Percentiles rank a stretch among this genome's conserved stretches.
Conservation (phyloP, 2,888 invertebrate genomes). For the Petrolisthes cinctipes region DNA sequence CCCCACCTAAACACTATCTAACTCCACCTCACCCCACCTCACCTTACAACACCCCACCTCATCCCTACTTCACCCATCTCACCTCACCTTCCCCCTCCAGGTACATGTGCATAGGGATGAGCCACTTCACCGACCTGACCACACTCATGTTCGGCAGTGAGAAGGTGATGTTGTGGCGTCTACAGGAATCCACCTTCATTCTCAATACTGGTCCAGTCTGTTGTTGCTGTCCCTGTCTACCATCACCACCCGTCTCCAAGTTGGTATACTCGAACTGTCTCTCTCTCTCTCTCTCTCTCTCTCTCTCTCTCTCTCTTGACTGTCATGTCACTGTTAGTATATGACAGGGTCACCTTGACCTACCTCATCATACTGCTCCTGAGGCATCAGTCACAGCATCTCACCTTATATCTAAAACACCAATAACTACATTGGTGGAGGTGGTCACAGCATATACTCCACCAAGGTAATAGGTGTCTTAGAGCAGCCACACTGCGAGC, state of each 20-base stretch:
- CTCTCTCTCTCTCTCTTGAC: no score
- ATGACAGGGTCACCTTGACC: no score
- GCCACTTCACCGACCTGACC: conserved; percentile 60
- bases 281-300: no score
- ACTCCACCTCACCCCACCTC: neutral
- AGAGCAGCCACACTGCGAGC: no score
- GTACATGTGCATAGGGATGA: conserved; percentile 56
- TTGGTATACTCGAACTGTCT: conserved; percentile 3
- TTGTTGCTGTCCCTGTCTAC: conserved; percentile 49
- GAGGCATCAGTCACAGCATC: no score
- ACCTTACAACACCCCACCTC: neutral
- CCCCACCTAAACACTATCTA: neutral
- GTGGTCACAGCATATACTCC: no score
- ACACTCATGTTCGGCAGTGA: conserved; percentile 55
- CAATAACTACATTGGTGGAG: no score
- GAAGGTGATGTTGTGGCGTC: conserved; percentile 38
- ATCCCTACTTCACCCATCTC: neutral
- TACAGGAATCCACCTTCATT: neutral
- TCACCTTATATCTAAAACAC: no score
- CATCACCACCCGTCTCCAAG: conserved; percentile 42
- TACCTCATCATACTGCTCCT: no score
- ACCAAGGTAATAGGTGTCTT: no score
- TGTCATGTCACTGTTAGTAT: no score
- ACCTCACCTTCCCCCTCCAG: conserved; percentile 3
- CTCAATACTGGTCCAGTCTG: conserved; percentile 41